phyloP scores from a whole-genome alignment of 2,888 invertebrate species.

The Patella depressa region DNA sequence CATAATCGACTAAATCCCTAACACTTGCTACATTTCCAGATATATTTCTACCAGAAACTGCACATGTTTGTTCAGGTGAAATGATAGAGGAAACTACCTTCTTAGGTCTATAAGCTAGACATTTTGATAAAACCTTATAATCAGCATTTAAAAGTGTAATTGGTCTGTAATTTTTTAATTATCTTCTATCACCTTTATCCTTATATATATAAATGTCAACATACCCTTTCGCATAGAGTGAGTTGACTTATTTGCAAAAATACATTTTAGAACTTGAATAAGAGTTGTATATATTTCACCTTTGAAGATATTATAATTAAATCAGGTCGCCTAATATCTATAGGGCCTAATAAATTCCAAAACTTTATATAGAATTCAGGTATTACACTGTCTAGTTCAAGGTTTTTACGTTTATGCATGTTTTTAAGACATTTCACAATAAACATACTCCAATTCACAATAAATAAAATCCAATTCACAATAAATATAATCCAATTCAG shows the following conservation, averaged over 20 bases:
- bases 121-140: constrained; percentile 43
- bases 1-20: constrained; percentile 38
- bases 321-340: too few relatives aligned
- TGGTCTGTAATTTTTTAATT: constrained; percentile 42
- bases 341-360: constrained; percentile 7
- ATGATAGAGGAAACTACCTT: constrained; percentile 33
- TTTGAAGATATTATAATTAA: too few relatives aligned
- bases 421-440: constrained; percentile 15
- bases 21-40: constrained; percentile 43
- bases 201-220: constrained; percentile 41
- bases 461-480: too few relatives aligned
- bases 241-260: constrained; percentile 28
- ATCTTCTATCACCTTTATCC: constrained; percentile 29
- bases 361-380: constrained; percentile 12
- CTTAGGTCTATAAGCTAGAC: constrained; percentile 33
- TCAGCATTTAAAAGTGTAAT: constrained; percentile 44
- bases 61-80: constrained; percentile 42
- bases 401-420: constrained; percentile 32
- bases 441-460: too few relatives aligned
- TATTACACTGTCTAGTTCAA: background rate
- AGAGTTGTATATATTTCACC: too few relatives aligned
- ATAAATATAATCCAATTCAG: too few relatives aligned
- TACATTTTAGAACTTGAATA: constrained; percentile 23
- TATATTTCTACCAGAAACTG: constrained; percentile 38
- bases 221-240: constrained; percentile 23